Evolutionary conservation across 2,888 invertebrate genomes (phyloP), one percentile per base, ranked within the genome.

Genomic region (Ypsolopha sequella): DNA sequence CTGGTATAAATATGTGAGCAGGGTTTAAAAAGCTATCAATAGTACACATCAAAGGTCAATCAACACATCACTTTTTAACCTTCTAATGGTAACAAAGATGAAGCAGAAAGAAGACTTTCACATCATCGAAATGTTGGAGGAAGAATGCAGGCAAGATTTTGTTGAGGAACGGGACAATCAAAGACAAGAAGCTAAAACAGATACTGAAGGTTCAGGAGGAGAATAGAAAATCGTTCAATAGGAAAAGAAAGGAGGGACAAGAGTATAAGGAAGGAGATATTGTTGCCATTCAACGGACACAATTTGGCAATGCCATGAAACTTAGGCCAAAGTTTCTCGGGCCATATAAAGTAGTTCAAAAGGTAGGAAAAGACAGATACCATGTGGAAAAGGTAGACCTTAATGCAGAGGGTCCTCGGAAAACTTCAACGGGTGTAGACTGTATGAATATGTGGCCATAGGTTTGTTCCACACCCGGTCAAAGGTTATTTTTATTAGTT

Each of bases 261-360:
- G 51, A 49, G 7, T 57, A 55, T 13, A 34, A 50, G 6, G 35
- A 38, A 1, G 56, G 55, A 1, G 57, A 59, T 48, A 56, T 60
- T 1, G n/a, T n/a, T n/a, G 56, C 57, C 6, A 59, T 60, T 8
- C 56, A 55, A 14, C 41, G 56, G 7, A 58, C 58, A 0, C 59
- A 59, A 38, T 57, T 53, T 54, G 55, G 56, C 1, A 13, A 14
- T 0, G 48, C 51, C 1, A n/a, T 56, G 33, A 59, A 60, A 24
- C 43, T 55, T 10, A 54, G 53, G 9, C 50, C 56, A n/a, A 55
- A 54, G n/a, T 55, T 34, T 41, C 38, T 46, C 9, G 54, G 56
- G 7, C 55, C 55, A 0, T 56, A 55, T 38, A 24, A 38, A 8
- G 50, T 56, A 7, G 50, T 33, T 0, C 50, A 48, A 2, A 50